Conservation (phyloP, 1,140 invertebrate genomes). For the Atta cephalotes region DNA sequence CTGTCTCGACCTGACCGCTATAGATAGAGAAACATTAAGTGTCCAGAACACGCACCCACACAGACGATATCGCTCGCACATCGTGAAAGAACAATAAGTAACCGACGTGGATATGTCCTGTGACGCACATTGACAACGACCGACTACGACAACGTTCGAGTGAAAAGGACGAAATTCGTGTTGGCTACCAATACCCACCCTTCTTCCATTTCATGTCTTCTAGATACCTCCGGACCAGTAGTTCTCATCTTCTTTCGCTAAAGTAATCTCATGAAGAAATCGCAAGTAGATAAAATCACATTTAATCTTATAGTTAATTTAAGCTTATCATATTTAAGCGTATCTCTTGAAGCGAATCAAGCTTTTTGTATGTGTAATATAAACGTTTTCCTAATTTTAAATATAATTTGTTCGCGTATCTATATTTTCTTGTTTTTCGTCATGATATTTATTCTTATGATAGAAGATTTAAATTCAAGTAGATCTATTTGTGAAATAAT, state of each 20-base stretch:
- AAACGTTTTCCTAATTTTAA: not conserved
- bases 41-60: slow-evolving; percentile 74
- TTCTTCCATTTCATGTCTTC: slow-evolving; percentile 80
- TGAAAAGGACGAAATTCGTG: slow-evolving; percentile 59
- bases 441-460: not conserved
- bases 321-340: not conserved
- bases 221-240: slow-evolving; percentile 69
- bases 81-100: slow-evolving; percentile 55
- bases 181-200: slow-evolving; percentile 77
- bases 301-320: not conserved
- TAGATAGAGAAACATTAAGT: slow-evolving; percentile 86
- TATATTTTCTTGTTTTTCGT: not conserved
- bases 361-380: not conserved
- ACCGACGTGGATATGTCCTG: slow-evolving; percentile 54
- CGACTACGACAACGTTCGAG: slow-evolving; percentile 42
- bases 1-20: slow-evolving; percentile 80
- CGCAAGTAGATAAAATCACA: not conserved
- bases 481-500: not conserved
- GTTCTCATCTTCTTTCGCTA: slow-evolving; percentile 69
- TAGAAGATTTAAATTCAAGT: not conserved
- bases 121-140: slow-evolving; percentile 59
- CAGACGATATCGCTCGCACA: slow-evolving; percentile 27
- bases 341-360: not conserved
- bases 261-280: not conserved
- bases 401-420: not conserved